Conservation (phyloP, 2,113 vertebrate species). For the Pangasianodon hypophthalmus region DNA sequence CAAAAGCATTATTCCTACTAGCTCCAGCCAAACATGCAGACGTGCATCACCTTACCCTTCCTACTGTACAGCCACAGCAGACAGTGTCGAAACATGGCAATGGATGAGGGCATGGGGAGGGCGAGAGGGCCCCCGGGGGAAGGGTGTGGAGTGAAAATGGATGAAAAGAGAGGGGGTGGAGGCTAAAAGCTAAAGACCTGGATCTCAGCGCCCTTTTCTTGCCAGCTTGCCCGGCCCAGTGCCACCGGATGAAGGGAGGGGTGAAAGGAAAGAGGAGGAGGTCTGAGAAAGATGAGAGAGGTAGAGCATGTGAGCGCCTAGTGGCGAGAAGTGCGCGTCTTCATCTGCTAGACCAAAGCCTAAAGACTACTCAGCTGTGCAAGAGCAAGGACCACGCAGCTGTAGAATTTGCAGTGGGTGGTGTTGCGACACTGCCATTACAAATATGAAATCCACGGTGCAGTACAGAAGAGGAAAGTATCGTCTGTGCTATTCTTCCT, state of each 20-base stretch:
- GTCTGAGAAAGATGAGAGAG: constrained; percentile 21
- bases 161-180: constrained; percentile 40
- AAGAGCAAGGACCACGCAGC: too few relatives aligned
- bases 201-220: constrained; percentile 36
- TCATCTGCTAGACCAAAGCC: constrained; percentile 7
- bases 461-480: background rate
- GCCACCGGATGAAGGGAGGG: constrained; percentile 22
- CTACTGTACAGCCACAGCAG: constrained; percentile 98
- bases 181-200: constrained; percentile 55
- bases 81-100: constrained; percentile 99
- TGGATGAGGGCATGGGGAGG: constrained; percentile 92
- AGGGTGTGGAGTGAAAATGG: constrained; percentile 52
- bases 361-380: background rate
- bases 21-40: constrained; percentile 57
- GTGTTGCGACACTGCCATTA: background rate
- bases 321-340: constrained; percentile 8
- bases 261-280: constrained; percentile 26
- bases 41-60: constrained; percentile 88
- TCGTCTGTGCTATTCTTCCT: background rate
- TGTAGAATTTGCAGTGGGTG: background rate
- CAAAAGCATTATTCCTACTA: constrained; percentile 21
- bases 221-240: constrained; percentile 34
- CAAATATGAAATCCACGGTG: background rate
- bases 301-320: constrained; percentile 30
- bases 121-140: constrained; percentile 61